These are phyloP conservation scores for Vulpes vulpes DNA, from an alignment of 2,113 vertebrate genomes.

Conservation along the genomic window DNA sequence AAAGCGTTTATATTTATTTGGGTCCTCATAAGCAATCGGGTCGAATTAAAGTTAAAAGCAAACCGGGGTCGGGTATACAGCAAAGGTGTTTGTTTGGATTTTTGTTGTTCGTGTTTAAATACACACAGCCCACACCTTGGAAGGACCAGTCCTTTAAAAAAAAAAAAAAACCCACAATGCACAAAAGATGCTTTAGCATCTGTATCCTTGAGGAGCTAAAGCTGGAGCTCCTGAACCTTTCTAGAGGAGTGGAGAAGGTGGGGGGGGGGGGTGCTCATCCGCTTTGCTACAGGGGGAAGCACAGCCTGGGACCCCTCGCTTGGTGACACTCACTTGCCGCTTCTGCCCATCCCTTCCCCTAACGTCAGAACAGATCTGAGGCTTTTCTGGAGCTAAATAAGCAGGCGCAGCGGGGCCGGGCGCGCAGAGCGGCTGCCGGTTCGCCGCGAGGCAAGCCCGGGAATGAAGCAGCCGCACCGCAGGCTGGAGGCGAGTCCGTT, in stretches of 20 bases:
- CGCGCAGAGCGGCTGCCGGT: neutral
- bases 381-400: neutral
- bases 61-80: neutral
- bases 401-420: neutral
- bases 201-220: neutral
- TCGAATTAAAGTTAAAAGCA: conserved; percentile 32
- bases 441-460: neutral
- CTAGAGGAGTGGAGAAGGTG: neutral
- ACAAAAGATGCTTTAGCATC: neutral
- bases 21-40: neutral
- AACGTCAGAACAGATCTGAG: neutral
- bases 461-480: neutral
- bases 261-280: too few species aligned
- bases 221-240: neutral
- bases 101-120: neutral
- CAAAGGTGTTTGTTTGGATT: neutral
- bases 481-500: neutral
- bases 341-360: neutral
- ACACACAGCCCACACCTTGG: neutral
- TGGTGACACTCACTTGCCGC: neutral
- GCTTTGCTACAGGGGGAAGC: neutral
- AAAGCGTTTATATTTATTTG: neutral
- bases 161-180: neutral
- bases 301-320: neutral
- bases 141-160: neutral